phyloP scores from a whole-genome alignment of 2,113 vertebrate species.

The Dinomys branickii region DNA sequence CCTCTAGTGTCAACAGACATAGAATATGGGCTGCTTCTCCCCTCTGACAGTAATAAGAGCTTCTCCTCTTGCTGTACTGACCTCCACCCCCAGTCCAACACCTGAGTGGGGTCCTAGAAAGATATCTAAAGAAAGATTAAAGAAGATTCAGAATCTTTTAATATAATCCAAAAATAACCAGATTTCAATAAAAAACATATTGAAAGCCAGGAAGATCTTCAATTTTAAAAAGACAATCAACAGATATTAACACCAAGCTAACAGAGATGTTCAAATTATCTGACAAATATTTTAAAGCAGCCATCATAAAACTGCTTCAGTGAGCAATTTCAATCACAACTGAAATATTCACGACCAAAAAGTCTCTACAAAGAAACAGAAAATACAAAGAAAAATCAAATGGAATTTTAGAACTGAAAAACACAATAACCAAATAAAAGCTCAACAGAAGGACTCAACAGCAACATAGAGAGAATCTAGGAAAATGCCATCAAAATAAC shows the following conservation, averaged over 20 bases:
- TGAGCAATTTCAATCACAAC: not conserved
- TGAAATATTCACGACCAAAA: not conserved
- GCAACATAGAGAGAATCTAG: not conserved
- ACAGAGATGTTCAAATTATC: not conserved
- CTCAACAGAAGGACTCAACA: not conserved
- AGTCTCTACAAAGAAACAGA: not conserved
- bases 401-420: not conserved
- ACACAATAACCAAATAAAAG: not conserved
- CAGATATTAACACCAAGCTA: not conserved
- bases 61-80: not conserved
- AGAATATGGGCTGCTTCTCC: not conserved
- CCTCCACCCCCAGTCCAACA: not conserved
- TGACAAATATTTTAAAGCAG: not conserved
- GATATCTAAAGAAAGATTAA: not conserved
- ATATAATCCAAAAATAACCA: not conserved
- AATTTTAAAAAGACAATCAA: not conserved
- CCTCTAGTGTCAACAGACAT: not conserved
- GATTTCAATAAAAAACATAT: not conserved
- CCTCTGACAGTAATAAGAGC: not conserved
- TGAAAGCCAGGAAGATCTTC: not conserved
- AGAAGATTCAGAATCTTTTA: not conserved
- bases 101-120: not conserved
- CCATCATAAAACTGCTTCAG: not conserved
- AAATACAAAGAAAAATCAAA: not conserved
- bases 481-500: not conserved